A percentile compares a stretch with the other conserved stretches of the same genome.
phyloP scores from a whole-genome alignment of 1,140 invertebrate species.

The Lordiphosa stackelbergi region DNA sequence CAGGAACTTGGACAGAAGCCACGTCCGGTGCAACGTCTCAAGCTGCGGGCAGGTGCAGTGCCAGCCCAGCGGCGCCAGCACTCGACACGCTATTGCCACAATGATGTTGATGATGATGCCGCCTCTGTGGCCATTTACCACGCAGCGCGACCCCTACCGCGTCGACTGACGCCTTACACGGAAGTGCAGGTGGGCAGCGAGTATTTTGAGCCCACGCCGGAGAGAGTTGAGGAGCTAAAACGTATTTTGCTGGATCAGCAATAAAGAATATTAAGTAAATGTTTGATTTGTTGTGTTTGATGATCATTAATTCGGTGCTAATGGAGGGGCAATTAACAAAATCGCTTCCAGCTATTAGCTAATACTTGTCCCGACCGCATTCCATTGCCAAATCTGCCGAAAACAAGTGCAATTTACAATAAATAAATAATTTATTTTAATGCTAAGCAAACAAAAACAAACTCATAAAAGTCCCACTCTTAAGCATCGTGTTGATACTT shows the following conservation, averaged over 20 bases:
- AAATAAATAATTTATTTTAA: slow-evolving; percentile 73
- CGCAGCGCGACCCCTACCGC: slow-evolving; percentile 24
- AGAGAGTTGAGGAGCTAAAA: slow-evolving; percentile 23
- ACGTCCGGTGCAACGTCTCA: background rate
- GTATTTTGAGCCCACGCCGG: slow-evolving; percentile 33
- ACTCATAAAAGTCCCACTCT: slow-evolving; percentile 17
- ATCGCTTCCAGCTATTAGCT: slow-evolving; percentile 28
- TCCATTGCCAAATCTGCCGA: slow-evolving; percentile 13
- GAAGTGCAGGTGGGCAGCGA: slow-evolving; percentile 25
- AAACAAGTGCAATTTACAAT: slow-evolving; percentile 50
- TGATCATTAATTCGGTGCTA: slow-evolving; percentile 48
- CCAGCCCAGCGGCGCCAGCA: slow-evolving; percentile 1
- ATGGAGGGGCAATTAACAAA: slow-evolving; percentile 54
- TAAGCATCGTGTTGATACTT: slow-evolving; percentile 57
- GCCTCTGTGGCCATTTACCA: slow-evolving; percentile 14
- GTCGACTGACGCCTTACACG: slow-evolving; percentile 23
- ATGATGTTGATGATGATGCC: background rate
- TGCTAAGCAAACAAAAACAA: slow-evolving; percentile 53
- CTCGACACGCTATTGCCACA: slow-evolving; percentile 1
- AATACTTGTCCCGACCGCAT: slow-evolving; percentile 33
- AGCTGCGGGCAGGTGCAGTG: background rate
- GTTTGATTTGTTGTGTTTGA: slow-evolving; percentile 10
- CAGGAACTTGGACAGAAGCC: slow-evolving; percentile 6
- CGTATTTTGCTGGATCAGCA: slow-evolving; percentile 25
- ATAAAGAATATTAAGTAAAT: slow-evolving; percentile 17